A percentile compares a stretch with the other conserved stretches of the same genome.
Evolutionary conservation across 2,888 invertebrate genomes (phyloP).

Genomic region (Leistus spinibarbis): DNA sequence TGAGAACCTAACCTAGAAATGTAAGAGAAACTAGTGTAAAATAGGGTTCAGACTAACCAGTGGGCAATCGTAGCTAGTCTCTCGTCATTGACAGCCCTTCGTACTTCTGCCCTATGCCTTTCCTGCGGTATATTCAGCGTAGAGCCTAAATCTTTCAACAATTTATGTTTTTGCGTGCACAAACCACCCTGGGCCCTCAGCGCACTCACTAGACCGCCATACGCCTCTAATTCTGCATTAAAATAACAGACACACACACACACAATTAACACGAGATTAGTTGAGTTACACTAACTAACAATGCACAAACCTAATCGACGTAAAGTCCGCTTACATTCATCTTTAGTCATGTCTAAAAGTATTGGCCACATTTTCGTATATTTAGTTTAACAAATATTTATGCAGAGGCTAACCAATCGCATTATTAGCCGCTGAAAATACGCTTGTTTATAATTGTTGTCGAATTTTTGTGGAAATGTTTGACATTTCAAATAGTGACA

Average conservation of each 20-base stretch:
- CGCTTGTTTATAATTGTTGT: conserved; percentile 34
- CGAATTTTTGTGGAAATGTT: conserved; percentile 30
- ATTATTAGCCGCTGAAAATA: conserved; percentile 22
- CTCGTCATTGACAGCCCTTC: conserved; percentile 92
- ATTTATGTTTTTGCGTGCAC: conserved; percentile 80
- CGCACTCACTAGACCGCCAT: conserved; percentile 86
- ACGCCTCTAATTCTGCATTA: conserved; percentile 86
- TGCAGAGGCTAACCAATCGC: conserved; percentile 16
- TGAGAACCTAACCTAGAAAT: not conserved
- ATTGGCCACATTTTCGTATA: conserved; percentile 67
- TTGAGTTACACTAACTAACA: not conserved
- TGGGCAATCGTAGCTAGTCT: conserved; percentile 86
- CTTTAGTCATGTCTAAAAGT: conserved; percentile 81
- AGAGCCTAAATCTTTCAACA: conserved; percentile 82
- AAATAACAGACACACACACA: too few relatives aligned
- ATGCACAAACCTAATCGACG: conserved; percentile 76
- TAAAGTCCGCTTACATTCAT: conserved; percentile 87
- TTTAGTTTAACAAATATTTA: conserved; percentile 5
- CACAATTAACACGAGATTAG: not conserved
- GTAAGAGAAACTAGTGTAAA: not conserved
- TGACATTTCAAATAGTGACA: conserved; percentile 38
- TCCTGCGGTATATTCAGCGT: conserved; percentile 87
- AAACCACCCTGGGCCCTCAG: conserved; percentile 91
- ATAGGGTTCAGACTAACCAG: conserved; percentile 67
- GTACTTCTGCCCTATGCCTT: conserved; percentile 89